These are phyloP conservation scores for Drosophila sulfurigaster DNA, from an alignment of 1,140 invertebrate species.

Conservation along the genomic window DNA sequence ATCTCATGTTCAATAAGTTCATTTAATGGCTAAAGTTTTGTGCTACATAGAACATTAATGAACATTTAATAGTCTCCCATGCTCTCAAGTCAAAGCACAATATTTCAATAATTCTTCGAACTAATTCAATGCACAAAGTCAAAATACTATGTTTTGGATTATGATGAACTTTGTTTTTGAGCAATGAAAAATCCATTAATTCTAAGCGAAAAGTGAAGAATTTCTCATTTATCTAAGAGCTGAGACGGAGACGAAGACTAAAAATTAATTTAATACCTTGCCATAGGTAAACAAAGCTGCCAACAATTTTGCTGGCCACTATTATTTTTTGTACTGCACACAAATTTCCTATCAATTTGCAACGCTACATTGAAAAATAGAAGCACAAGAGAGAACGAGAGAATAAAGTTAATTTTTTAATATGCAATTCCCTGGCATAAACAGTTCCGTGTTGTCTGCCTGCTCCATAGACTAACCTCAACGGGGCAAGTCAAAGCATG, in stretches of 20 bases:
- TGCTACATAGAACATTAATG: no score
- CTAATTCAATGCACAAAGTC: not conserved
- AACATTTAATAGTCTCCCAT: not conserved
- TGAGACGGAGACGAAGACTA: not conserved
- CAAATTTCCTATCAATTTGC: slow-evolving; percentile 74
- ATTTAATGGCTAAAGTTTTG: no score
- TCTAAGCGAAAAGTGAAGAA: slow-evolving; percentile 4
- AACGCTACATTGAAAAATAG: slow-evolving; percentile 42
- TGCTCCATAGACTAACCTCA: slow-evolving; percentile 46
- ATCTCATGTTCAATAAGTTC: no score
- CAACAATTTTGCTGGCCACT: slow-evolving; percentile 10
- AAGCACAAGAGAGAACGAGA: not conserved
- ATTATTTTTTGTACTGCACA: slow-evolving; percentile 9
- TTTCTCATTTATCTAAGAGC: slow-evolving; percentile 46
- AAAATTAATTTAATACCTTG: slow-evolving; percentile 58
- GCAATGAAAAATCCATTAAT: not conserved
- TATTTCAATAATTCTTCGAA: not conserved
- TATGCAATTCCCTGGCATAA: slow-evolving; percentile 71
- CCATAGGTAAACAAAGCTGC: slow-evolving; percentile 59
- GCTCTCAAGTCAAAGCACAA: not conserved
- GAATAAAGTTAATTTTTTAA: slow-evolving; percentile 81
- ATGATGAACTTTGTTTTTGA: slow-evolving; percentile 2
- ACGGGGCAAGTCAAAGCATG: slow-evolving; percentile 68
- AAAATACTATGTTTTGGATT: not conserved
- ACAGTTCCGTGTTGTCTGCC: slow-evolving; percentile 45